Conservation (phyloP, 2,113 vertebrate species). For the Neodon shergylaensis region DNA sequence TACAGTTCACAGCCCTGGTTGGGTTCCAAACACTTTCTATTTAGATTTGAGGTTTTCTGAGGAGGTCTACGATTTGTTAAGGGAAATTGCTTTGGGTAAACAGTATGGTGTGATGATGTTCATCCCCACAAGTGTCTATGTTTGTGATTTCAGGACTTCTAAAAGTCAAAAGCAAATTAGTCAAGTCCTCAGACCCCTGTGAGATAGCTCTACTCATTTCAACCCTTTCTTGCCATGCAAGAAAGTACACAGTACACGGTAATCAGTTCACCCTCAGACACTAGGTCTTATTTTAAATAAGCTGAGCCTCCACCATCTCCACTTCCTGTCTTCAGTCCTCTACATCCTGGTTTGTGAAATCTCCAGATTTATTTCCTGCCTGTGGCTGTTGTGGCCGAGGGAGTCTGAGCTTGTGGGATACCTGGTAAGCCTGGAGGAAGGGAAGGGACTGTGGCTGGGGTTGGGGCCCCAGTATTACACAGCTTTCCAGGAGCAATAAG, state of each 20-base stretch:
- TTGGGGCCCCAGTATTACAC: not conserved
- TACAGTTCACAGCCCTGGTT: rapidly evolving
- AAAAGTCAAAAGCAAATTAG: not conserved
- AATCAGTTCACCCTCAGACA: not conserved
- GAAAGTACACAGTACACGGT: not conserved
- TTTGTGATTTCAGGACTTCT: not conserved
- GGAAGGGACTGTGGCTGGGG: not conserved
- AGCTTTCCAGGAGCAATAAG: not conserved
- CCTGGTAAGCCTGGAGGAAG: not conserved
- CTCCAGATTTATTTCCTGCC: not conserved
- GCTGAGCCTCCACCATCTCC: not conserved
- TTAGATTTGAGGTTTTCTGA: not conserved
- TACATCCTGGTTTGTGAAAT: not conserved
- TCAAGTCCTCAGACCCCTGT: not conserved
- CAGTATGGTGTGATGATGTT: rapidly evolving
- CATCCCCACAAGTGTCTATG: rapidly evolving
- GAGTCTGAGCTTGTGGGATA: not conserved
- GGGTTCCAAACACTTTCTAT: not conserved
- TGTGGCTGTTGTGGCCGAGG: not conserved
- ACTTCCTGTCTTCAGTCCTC: not conserved
- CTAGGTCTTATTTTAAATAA: not conserved
- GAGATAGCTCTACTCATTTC: rapidly evolving
- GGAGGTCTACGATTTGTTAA: not conserved
- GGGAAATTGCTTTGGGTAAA: rapidly evolving
- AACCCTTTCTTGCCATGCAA: not conserved